These are phyloP conservation scores for Chromobotia macracanthus DNA, from an alignment of 2,797 vertebrate species.

Conservation along the genomic window DNA sequence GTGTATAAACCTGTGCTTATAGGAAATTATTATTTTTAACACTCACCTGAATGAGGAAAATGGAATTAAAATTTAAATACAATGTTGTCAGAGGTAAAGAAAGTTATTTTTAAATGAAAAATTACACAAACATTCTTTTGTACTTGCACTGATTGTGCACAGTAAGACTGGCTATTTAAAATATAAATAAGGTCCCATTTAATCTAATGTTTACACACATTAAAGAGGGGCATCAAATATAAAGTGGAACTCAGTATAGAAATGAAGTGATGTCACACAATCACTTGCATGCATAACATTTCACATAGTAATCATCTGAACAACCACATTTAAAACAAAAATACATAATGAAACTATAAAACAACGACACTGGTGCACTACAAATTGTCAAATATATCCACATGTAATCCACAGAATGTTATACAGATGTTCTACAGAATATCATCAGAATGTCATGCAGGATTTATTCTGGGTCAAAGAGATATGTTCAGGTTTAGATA, in stretches of 20 bases:
- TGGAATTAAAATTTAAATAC: too few relatives aligned
- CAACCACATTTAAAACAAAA: constrained; percentile 4
- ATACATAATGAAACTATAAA: neutral
- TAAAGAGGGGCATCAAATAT: constrained; percentile 13
- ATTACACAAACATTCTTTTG: too few relatives aligned
- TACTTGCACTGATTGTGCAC: too few relatives aligned
- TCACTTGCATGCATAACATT: constrained; percentile 4
- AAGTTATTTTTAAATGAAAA: too few relatives aligned
- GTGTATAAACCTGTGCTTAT: neutral
- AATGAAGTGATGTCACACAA: neutral
- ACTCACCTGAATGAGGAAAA: too few relatives aligned
- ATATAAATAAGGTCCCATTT: neutral
- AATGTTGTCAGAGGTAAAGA: too few relatives aligned
- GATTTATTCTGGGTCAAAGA: neutral
- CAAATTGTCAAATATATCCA: neutral
- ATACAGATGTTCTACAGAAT: neutral
- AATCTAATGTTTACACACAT: neutral
- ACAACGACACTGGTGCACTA: neutral
- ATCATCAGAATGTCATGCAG: constrained; percentile 9
- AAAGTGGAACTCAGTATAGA: neutral
- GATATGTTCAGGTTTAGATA: neutral
- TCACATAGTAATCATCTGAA: constrained; percentile 4
- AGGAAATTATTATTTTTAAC: too few relatives aligned
- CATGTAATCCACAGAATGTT: neutral
- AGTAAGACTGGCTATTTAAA: too few relatives aligned